phyloP scores from a whole-genome alignment of 1,140 invertebrate species.

The Drosophila sturtevanti region DNA sequence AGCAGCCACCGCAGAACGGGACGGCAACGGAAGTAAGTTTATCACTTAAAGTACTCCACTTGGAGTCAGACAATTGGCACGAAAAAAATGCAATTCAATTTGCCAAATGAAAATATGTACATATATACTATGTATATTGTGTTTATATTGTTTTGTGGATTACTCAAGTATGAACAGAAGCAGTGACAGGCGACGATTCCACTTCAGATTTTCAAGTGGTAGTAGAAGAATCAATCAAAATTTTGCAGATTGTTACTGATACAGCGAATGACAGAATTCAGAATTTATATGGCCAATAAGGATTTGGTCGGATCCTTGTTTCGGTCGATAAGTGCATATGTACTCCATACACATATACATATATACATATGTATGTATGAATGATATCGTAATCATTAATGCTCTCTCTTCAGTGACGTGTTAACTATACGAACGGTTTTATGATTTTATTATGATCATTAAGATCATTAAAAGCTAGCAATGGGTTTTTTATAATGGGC shows the following conservation, averaged over 20 bases:
- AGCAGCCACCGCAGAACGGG: slow-evolving; percentile 2
- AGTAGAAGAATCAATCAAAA: neutral
- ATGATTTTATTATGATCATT: slow-evolving; percentile 50
- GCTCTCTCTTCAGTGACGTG: neutral
- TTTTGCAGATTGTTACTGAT: neutral
- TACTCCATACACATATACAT: too few species aligned
- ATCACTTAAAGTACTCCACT: neutral
- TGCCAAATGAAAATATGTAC: neutral
- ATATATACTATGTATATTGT: too few species aligned
- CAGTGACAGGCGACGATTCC: neutral
- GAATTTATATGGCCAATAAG: neutral
- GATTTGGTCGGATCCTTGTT: neutral
- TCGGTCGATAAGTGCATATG: too few species aligned
- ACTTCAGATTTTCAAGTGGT: neutral
- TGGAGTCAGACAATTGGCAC: neutral
- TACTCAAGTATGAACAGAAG: slow-evolving; percentile 6
- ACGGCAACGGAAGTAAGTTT: slow-evolving; percentile 30
- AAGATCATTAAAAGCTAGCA: slow-evolving; percentile 38
- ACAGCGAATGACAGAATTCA: neutral
- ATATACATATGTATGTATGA: too few species aligned
- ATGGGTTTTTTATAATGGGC: slow-evolving; percentile 31
- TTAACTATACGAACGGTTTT: slow-evolving; percentile 1
- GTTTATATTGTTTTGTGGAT: neutral
- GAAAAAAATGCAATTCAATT: slow-evolving; percentile 1
- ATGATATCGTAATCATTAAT: too few species aligned